Percentiles rank a stretch among this genome's conserved stretches.
phyloP scores from a whole-genome alignment of 2,888 invertebrate genomes.

The Boloria euphrosyne region DNA sequence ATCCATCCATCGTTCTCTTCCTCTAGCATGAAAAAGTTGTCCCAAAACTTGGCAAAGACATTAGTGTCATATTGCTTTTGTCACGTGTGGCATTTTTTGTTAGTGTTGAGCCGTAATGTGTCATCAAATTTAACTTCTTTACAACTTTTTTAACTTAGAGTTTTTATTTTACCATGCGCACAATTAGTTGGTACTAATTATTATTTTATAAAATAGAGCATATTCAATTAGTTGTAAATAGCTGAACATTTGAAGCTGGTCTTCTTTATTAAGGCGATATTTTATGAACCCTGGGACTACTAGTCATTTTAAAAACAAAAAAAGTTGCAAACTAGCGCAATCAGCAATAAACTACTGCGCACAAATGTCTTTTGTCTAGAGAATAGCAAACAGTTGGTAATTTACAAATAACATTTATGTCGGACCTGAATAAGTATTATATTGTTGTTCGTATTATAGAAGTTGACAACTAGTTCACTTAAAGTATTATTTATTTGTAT shows the following conservation, averaged over 20 bases:
- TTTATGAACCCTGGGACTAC: no score
- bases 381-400: constrained; percentile 36
- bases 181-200: not conserved
- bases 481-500: no score
- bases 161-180: not conserved
- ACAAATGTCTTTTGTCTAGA: constrained; percentile 50
- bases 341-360: constrained; percentile 40
- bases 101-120: constrained; percentile 52
- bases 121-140: constrained; percentile 72
- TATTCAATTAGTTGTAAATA: no score
- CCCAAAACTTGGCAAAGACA: constrained; percentile 53
- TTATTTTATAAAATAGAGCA: not conserved
- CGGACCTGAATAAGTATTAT: constrained; percentile 31
- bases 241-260: no score
- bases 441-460: constrained; percentile 23
- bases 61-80: constrained; percentile 64
- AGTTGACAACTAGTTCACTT: no score
- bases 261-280: no score
- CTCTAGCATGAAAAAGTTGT: constrained; percentile 36
- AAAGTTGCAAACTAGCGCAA: constrained; percentile 13
- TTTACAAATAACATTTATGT: constrained; percentile 39
- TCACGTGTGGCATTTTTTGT: constrained; percentile 68
- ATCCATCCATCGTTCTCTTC: constrained; percentile 42
- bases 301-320: no score
- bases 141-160: constrained; percentile 51